Evolutionary conservation across 2,888 invertebrate genomes (phyloP), one percentile per base, ranked within the genome.

Genomic region (Liopterus haemorrhoidalis): DNA sequence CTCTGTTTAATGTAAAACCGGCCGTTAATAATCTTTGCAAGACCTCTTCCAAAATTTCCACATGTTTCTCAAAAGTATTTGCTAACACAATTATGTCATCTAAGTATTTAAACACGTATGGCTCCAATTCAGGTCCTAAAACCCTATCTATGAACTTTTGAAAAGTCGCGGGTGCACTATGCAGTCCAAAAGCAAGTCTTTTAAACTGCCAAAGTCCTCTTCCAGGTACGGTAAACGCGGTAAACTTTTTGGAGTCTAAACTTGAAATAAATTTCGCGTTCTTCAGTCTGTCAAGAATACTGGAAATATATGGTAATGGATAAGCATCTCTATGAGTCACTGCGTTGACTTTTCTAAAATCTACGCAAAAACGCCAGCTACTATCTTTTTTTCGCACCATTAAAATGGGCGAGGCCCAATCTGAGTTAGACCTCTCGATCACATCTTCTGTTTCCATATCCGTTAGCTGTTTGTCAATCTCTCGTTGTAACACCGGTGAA

Each of bases 321-420:
- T 63, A 59, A 1, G 59, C 57, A 47, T 62, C 58, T 9, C 52
- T 47, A 20, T 54, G 49, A 0, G 61, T 59, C 0, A 61, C 57
- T 3, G 30, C 27, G 39, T 63, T 66, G 0, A 64, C 35, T 25
- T 57, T 55, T 4, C 62, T 36, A 24, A 51, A 59, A 38, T 63
- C 61, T 0, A 60, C 53, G 31, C 60, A 57, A 12, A 63, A 57
- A 2, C 60, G 40, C 28, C 53, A 59, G 2, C 45, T 48, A 0
- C 53, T 56, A 33, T 57, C 50, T 5, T 55, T 50, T 35, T 57
- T 57, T n/a, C 46, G 52, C 4, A 57, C 50, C 36, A 59, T 52
- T 1, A 62, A 48, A 12, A 57, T 51, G 1, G 59, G 57, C 1
- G 46, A 53, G 6, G 54, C 53, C 58, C 58, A 61, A 1, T 53